phyloP scores from a whole-genome alignment of 2,888 invertebrate species.

The Acleris cristana region DNA sequence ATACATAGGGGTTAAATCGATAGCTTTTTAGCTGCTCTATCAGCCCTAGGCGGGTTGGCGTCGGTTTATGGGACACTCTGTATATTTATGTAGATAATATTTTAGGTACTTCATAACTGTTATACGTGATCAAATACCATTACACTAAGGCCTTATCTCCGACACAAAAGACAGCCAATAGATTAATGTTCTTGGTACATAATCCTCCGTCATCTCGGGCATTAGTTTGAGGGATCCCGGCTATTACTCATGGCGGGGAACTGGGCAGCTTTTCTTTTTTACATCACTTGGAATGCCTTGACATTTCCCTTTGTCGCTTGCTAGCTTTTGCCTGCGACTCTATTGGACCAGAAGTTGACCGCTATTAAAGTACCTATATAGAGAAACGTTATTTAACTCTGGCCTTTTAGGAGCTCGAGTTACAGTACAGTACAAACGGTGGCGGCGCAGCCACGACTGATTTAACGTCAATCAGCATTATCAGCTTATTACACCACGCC shows the following conservation, averaged over 20 bases:
- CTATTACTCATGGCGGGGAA: neutral
- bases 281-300: neutral
- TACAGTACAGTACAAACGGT: too few species aligned
- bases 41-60: too few species aligned
- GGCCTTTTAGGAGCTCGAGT: too few species aligned
- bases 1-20: too few species aligned
- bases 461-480: too few species aligned
- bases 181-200: slow-evolving; percentile 1
- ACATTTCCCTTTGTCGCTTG: neutral
- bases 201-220: neutral
- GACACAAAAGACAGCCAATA: slow-evolving; percentile 3
- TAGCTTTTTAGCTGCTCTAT: too few species aligned
- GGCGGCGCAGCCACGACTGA: too few species aligned
- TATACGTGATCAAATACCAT: neutral
- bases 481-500: too few species aligned
- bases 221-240: slow-evolving; percentile 4
- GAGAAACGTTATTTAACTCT: too few species aligned
- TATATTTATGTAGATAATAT: too few species aligned
- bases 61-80: too few species aligned
- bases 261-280: neutral
- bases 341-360: neutral
- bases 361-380: neutral
- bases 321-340: neutral
- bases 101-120: too few species aligned
- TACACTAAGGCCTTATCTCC: neutral